Conservation (phyloP, 2,888 invertebrate genomes). For the Agrochola lychnidis region DNA sequence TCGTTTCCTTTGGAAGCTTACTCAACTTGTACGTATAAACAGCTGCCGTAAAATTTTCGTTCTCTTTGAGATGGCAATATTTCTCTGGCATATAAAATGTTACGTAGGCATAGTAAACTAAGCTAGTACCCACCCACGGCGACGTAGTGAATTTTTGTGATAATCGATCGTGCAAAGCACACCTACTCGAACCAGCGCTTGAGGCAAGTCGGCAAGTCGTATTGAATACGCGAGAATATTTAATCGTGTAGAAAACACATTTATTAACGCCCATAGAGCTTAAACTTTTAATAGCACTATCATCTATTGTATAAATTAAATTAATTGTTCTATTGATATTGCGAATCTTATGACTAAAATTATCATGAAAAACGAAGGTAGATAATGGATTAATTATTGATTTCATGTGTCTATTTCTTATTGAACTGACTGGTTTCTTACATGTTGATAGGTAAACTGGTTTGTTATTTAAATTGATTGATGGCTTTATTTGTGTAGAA, state of each 20-base stretch:
- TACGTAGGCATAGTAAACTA: conserved; percentile 15
- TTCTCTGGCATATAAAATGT: conserved; percentile 31
- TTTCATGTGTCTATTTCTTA: conserved; percentile 51
- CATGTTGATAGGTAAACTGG: conserved; percentile 15
- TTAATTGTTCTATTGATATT: conserved; percentile 32
- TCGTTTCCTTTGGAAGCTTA: conserved; percentile 42
- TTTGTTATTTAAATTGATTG: conserved; percentile 26
- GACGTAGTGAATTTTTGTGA: conserved; percentile 62
- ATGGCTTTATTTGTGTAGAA: conserved; percentile 15
- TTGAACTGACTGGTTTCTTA: conserved; percentile 28
- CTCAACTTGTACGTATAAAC: conserved; percentile 38
- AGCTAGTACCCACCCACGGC: conserved; percentile 65
- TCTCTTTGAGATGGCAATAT: conserved; percentile 18
- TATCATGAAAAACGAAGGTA: conserved; percentile 20
- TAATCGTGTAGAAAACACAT: conserved; percentile 50
- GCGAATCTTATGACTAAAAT: conserved; percentile 24
- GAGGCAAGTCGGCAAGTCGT: conserved; percentile 63
- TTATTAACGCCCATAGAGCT: conserved; percentile 44
- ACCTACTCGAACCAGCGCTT: conserved; percentile 61
- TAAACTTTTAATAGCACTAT: conserved; percentile 35
- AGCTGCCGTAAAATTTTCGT: conserved; percentile 33
- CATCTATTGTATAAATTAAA: conserved; percentile 33
- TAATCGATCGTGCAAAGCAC: conserved; percentile 67
- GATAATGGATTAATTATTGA: conserved; percentile 41
- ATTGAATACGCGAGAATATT: conserved; percentile 65